Conservation (phyloP, 2,888 invertebrate species). For the Hirtodrosophila alboralis region DNA sequence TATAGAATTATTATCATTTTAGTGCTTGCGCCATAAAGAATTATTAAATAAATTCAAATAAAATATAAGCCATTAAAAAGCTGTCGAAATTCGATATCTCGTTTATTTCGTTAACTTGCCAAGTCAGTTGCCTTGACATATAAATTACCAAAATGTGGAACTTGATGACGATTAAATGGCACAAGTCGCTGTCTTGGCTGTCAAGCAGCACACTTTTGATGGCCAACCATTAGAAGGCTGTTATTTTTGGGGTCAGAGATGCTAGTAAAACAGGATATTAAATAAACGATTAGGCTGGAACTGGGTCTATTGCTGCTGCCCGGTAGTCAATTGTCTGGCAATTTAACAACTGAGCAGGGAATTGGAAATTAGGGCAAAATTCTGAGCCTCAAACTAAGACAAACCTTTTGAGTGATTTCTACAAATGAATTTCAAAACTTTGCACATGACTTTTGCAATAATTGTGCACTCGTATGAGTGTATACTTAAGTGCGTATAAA, state of each 20-base stretch:
- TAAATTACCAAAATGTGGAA: conserved; percentile 56
- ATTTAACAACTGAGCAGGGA: conserved; percentile 5
- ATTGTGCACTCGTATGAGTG: neutral
- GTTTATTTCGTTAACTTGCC: conserved; percentile 2
- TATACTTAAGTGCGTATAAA: neutral
- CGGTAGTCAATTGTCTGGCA: conserved; percentile 41
- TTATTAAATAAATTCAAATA: conserved; percentile 28
- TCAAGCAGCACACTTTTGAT: conserved; percentile 13
- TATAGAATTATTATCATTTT: too few relatives aligned
- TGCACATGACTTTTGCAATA: conserved; percentile 24
- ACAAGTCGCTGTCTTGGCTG: neutral
- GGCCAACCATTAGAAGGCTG: conserved; percentile 40
- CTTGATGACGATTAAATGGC: conserved; percentile 46
- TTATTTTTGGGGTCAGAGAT: conserved; percentile 20
- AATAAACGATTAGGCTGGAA: conserved; percentile 42
- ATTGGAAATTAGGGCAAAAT: conserved; percentile 1
- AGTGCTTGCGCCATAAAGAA: conserved; percentile 7
- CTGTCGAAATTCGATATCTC: conserved; percentile 12
- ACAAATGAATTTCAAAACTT: conserved; percentile 37
- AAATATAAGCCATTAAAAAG: conserved; percentile 38
- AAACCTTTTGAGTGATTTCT: conserved; percentile 49
- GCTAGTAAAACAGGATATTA: conserved; percentile 21
- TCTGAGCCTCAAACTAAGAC: conserved; percentile 2
- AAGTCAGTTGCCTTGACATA: conserved; percentile 12
- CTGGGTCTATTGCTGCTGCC: neutral